Base-by-base conservation (phyloP, 2,113 vertebrate genomes). In the Struthio camelus region DNA sequence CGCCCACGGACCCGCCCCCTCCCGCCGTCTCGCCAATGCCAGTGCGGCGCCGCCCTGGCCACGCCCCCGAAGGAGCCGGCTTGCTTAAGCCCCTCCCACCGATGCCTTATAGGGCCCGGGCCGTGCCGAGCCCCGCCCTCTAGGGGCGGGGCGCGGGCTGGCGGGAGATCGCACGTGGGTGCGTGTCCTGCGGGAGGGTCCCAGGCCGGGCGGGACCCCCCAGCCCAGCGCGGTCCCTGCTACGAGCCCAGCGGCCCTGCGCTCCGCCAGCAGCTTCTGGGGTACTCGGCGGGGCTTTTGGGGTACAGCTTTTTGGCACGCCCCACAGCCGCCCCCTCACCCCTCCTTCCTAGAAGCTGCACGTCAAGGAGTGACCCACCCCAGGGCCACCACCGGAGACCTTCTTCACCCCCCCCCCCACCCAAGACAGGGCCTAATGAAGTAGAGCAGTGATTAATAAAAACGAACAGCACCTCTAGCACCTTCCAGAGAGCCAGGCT, bases 61-160 rank as follows among this genome's bases (percentile, higher is more conserved):
- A 17, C 79, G 27, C 59, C 42, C n/a, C 24, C 30, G 2, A 1
- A 4, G 8, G 23, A 23, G 50, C 19, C 48, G 0, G 14, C 1
- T 18, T 2, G 1, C 4, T 0, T 4, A 2, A 25, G 11, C 32
- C 3, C 30, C 87, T 53, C 88, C 93, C 9, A 16, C 14, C 14
- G 1, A 2, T 6, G 0, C 89, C 76, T 2, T 6, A 71, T 66
- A 9, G 42, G 80, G 80, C 1, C 3, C 2, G 0, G 0, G 2
- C 0, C 0, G 5, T 0, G 1, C 25, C 3, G 8, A 16, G 3
- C 48, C 22, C 14, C 75, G 54, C 91, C 91, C 40, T 1, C 3
- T 13, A 0, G 7, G 75, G 91, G 80, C 75, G 86, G 42, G 80
- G 51, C 8, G 2, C 1, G 10, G 27, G 73, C 42, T 59, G 80